phyloP scores from a whole-genome alignment of 2,113 vertebrate species.

The Dissostichus mawsoni region DNA sequence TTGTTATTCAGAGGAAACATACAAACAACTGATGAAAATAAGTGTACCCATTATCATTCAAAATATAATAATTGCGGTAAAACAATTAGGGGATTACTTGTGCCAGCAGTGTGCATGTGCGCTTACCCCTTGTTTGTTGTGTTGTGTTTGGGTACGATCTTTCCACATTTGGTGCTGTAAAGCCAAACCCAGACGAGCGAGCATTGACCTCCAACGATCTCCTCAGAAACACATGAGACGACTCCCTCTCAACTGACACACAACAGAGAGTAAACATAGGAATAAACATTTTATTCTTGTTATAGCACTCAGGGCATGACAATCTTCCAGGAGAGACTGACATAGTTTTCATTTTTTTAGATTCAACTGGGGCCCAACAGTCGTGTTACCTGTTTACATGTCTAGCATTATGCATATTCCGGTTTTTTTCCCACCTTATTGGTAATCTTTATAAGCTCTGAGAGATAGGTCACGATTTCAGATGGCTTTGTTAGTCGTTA shows the following conservation, averaged over 20 bases:
- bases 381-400: not conserved
- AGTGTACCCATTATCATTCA: not conserved
- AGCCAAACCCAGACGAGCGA: slow-evolving; percentile 31
- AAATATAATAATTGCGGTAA: too few species aligned
- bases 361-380: not conserved
- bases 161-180: slow-evolving; percentile 34
- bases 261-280: slow-evolving; percentile 12
- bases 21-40: not conserved
- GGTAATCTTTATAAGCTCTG: too few species aligned
- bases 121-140: slow-evolving; percentile 30
- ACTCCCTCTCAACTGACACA: slow-evolving; percentile 79
- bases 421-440: too few species aligned
- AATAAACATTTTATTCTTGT: not conserved
- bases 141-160: slow-evolving; percentile 31
- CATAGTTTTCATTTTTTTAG: not conserved
- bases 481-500: too few species aligned
- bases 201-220: slow-evolving; percentile 73
- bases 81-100: not conserved
- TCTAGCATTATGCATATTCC: not conserved
- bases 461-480: too few species aligned
- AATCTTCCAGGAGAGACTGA: not conserved
- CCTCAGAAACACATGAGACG: slow-evolving; percentile 71
- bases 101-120: not conserved
- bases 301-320: not conserved
- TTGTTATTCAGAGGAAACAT: too few species aligned